These are phyloP conservation scores for Indicator indicator DNA, from an alignment of 2,113 vertebrate genomes.

Conservation along the genomic window DNA sequence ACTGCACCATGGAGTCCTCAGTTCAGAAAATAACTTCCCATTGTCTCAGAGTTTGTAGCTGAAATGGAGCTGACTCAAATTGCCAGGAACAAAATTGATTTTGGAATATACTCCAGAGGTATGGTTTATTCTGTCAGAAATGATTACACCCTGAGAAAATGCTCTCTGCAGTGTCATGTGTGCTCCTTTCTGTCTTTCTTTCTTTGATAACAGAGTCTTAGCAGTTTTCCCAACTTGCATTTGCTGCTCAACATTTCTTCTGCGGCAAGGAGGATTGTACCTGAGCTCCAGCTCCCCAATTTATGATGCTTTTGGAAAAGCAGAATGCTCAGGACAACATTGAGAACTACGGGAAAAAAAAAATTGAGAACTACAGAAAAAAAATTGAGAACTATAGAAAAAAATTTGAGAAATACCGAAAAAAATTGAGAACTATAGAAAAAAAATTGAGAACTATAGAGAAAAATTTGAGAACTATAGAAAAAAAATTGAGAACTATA, in stretches of 20 bases:
- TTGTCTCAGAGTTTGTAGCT: not conserved
- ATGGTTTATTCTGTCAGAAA: not conserved
- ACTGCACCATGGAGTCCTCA: not conserved
- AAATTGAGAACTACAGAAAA: not conserved
- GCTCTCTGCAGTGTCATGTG: not conserved
- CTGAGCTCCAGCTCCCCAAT: not conserved
- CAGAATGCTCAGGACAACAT: not conserved
- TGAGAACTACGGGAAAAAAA: too few relatives aligned
- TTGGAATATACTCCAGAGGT: not conserved
- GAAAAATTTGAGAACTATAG: not conserved
- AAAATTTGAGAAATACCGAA: too few relatives aligned
- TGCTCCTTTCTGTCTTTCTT: not conserved
- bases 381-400: not conserved
- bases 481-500: not conserved
- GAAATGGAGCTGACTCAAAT: not conserved
- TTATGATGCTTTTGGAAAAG: not conserved
- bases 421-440: not conserved
- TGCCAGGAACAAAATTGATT: not conserved
- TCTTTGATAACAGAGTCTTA: not conserved
- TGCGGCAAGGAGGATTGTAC: not conserved
- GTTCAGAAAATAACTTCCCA: not conserved
- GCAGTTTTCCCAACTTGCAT: not conserved
- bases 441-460: not conserved
- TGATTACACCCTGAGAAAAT: not conserved
- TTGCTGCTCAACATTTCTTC: not conserved